Evolutionary conservation across 2,888 invertebrate genomes (phyloP).

Genomic region (Lottia scabra): DNA sequence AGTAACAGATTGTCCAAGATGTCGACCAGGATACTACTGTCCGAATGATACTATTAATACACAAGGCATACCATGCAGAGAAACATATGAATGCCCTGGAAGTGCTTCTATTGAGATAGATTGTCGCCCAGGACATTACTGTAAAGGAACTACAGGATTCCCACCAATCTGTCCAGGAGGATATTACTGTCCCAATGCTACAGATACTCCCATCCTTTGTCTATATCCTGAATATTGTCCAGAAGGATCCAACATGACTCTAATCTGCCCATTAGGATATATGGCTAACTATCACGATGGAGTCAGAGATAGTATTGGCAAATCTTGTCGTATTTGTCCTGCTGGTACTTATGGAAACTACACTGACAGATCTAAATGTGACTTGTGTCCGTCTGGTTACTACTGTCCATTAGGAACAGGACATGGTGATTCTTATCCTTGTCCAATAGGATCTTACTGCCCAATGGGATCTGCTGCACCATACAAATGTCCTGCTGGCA

Average conservation of each 20-base stretch:
- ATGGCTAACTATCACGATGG: slow-evolving; percentile 52
- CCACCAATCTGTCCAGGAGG: slow-evolving; percentile 62
- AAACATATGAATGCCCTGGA: slow-evolving; percentile 57
- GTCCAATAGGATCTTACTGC: slow-evolving; percentile 56
- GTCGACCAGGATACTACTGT: slow-evolving; percentile 59
- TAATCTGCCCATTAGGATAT: slow-evolving; percentile 59
- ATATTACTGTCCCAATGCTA: slow-evolving; percentile 62
- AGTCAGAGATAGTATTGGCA: slow-evolving; percentile 40
- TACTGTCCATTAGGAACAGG: slow-evolving; percentile 64
- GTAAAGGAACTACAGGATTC: slow-evolving; percentile 51
- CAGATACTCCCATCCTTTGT: slow-evolving; percentile 56
- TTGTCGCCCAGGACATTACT: slow-evolving; percentile 60
- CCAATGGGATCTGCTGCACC: slow-evolving; percentile 48
- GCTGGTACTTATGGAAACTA: slow-evolving; percentile 63
- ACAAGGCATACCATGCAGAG: slow-evolving; percentile 58
- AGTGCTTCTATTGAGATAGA: slow-evolving; percentile 55
- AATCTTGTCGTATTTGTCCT: slow-evolving; percentile 61
- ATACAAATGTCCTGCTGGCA: slow-evolving; percentile 56
- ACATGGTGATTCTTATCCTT: slow-evolving; percentile 50
- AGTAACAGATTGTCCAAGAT: slow-evolving; percentile 52
- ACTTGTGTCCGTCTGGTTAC: slow-evolving; percentile 62
- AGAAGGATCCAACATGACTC: slow-evolving; percentile 56
- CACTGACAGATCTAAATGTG: slow-evolving; percentile 51
- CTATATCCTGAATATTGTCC: slow-evolving; percentile 62
- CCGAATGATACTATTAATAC: slow-evolving; percentile 59